phyloP scores from a whole-genome alignment of 1,140 invertebrate species.

The Rhopalosiphum padi region DNA sequence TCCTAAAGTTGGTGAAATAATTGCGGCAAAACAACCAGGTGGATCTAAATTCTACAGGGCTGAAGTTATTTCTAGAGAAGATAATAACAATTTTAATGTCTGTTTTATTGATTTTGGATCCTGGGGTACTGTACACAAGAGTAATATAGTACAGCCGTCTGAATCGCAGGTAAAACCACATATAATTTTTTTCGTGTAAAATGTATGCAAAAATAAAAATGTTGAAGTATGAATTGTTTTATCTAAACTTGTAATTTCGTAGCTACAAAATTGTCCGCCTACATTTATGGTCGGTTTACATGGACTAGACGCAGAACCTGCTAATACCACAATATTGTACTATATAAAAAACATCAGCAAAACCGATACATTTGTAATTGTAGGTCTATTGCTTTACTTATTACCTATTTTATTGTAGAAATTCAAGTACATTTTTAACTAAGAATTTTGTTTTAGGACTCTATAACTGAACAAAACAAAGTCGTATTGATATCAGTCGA shows the following conservation, averaged over 20 bases:
- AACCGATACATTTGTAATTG: conserved; percentile 43
- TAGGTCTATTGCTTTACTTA: background rate
- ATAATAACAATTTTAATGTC: conserved; percentile 20
- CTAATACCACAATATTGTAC: background rate
- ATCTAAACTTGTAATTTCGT: background rate
- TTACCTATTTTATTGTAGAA: background rate
- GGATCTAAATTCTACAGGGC: conserved; percentile 43
- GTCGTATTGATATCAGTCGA: conserved; percentile 33
- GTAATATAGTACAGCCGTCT: conserved; percentile 36
- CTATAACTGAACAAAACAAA: conserved; percentile 32
- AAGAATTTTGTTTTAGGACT: conserved; percentile 13
- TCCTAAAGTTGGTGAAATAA: conserved; percentile 29
- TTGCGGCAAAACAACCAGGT: conserved; percentile 17
- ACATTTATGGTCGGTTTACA: background rate
- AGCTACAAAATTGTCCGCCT: conserved; percentile 18
- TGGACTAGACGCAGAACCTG: background rate
- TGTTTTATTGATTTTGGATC: conserved; percentile 53
- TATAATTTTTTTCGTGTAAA: background rate
- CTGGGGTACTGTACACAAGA: background rate
- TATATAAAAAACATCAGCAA: conserved; percentile 24
- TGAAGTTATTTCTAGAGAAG: conserved; percentile 33
- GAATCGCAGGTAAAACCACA: conserved; percentile 2
- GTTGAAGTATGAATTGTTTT: background rate
- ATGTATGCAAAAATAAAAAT: background rate
- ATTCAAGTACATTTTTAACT: background rate